Base-by-base conservation (phyloP, 2,888 invertebrate genomes). In the Agrypnus murinus region DNA sequence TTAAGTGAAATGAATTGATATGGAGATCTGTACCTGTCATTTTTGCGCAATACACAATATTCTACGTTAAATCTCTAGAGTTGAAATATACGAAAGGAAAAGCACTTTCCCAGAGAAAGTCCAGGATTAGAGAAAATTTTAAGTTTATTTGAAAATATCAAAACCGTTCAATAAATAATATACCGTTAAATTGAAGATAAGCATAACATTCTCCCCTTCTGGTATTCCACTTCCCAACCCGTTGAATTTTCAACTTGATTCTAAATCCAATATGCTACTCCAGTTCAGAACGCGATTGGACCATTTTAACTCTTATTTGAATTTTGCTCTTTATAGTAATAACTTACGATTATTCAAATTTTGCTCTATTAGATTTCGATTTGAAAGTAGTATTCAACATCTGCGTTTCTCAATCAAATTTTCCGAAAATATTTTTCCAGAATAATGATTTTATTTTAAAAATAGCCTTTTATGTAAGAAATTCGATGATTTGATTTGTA, bases 181-280 rank as follows among this genome's bases (percentile, higher is more conserved):
- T 25, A 25, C 25, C 5, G 25, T 25, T 25, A 25, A 25, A 25
- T 25, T 25, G 3, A 5, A 25, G 25, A 50, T 46, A 25, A 64
- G 40, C 12, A 25, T 25, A 25, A 53, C 64, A 38, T 50, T 64
- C 53, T 40, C 53, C 64, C 53, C 55, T 64, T 25, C 19, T 40
- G 53, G 62, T 25, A 62, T 53, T 62, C 55, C 43, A 68, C 57
- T 53, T 48, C 55, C 60, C 43, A 45, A 68, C 62, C 62, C 46
- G 46, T 68, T 25, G 68, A 55, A 62, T 68, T 55, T 25, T 64
- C 55, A 55, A 68, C 62, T 53, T 60, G 60, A 68, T 55, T 68
- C 60, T 55, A 60, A 68, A 68, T 68, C 60, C 68, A 68, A 68
- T 68, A 68, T 68, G 68, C 68, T 68, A 62, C 60, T 68, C 62